phyloP scores from a whole-genome alignment of 2,797 vertebrate genomes.

The Gastrophryne carolinensis region DNA sequence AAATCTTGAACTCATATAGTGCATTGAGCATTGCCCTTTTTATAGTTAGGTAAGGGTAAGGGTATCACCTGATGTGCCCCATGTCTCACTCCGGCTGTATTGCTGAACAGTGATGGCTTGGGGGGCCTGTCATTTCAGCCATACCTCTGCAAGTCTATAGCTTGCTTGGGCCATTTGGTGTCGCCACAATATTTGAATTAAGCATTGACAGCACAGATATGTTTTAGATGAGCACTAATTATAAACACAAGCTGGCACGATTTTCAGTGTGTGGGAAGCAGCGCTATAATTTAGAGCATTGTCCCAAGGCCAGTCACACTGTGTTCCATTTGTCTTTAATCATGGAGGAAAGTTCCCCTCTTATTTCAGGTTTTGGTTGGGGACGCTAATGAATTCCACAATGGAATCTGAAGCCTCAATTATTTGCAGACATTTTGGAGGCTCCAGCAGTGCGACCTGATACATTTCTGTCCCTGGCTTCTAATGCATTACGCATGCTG shows the following conservation, averaged over 20 bases:
- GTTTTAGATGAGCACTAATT: background rate
- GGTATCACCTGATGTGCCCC: no score
- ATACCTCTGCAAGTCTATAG: background rate
- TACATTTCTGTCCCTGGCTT: background rate
- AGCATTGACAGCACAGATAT: background rate
- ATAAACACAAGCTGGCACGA: background rate
- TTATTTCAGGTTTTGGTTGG: slow-evolving; percentile 35
- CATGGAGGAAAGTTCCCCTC: slow-evolving; percentile 33
- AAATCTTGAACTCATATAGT: no score
- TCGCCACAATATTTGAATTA: background rate
- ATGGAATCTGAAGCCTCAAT: slow-evolving; percentile 24
- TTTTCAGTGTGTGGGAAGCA: slow-evolving; percentile 7
- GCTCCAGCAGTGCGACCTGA: background rate
- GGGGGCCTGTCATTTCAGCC: no score
- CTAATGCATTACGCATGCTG: background rate
- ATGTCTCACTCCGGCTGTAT: no score
- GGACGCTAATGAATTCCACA: slow-evolving; percentile 42
- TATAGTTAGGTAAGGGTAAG: no score
- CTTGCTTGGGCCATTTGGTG: background rate
- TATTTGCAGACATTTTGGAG: slow-evolving; percentile 12
- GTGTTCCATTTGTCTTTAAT: slow-evolving; percentile 43
- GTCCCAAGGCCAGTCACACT: slow-evolving; percentile 30
- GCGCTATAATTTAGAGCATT: slow-evolving; percentile 8
- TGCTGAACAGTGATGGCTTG: no score
- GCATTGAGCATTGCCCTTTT: no score